Percentiles rank a stretch among this genome's conserved stretches.
These are phyloP conservation scores for Heliothis subflexa DNA, from an alignment of 1,140 invertebrate genomes.

Conservation along the genomic window DNA sequence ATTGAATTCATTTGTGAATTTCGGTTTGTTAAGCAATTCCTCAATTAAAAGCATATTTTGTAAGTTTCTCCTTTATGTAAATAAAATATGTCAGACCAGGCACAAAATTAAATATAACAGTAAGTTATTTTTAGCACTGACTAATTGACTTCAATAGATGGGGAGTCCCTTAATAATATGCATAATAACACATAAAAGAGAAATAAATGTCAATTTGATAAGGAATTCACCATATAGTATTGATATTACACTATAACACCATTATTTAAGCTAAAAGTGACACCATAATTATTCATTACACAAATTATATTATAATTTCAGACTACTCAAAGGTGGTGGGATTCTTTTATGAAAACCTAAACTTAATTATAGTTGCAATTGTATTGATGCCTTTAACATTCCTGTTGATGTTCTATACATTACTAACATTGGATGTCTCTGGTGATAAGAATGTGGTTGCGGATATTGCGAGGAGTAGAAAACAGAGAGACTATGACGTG, in stretches of 20 bases:
- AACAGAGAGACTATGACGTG: slow-evolving; percentile 32
- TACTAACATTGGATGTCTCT: slow-evolving; percentile 64
- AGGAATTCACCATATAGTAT: neutral
- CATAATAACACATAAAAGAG: no score
- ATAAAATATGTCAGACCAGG: no score
- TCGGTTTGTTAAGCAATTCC: no score
- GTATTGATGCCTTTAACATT: slow-evolving; percentile 64
- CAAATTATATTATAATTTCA: slow-evolving; percentile 55
- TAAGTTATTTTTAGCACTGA: no score
- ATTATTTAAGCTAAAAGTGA: neutral
- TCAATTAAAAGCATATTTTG: no score
- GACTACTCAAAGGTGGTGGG: slow-evolving; percentile 65
- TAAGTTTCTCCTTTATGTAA: no score
- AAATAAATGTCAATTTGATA: no score
- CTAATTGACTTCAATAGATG: no score
- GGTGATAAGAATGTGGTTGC: slow-evolving; percentile 33
- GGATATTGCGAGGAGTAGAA: neutral
- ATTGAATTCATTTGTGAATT: no score
- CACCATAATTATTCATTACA: neutral
- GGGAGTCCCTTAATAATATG: no score
- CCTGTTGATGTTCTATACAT: slow-evolving; percentile 62
- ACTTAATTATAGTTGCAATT: slow-evolving; percentile 61
- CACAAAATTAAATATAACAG: no score
- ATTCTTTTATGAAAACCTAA: slow-evolving; percentile 60
- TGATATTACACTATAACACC: neutral